These are phyloP conservation scores for Erythrocercus mccallii DNA, from an alignment of 2,113 vertebrate genomes.

Conservation along the genomic window DNA sequence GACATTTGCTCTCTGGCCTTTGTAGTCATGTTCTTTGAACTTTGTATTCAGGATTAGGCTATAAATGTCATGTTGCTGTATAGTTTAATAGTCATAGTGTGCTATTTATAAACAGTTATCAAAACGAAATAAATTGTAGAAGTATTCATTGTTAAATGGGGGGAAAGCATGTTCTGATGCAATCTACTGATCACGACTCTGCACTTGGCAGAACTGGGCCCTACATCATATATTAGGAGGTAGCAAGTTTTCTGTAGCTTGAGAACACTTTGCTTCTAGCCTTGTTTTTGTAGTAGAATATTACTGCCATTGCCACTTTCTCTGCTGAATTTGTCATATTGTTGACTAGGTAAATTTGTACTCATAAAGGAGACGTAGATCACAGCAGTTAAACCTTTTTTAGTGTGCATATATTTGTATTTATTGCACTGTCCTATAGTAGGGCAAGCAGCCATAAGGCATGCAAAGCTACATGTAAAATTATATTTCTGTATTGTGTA, in stretches of 20 bases:
- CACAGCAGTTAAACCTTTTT: constrained; percentile 58
- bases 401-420: constrained; percentile 66
- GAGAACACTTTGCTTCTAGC: constrained; percentile 64
- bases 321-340: constrained; percentile 61
- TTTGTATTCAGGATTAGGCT: constrained; percentile 70
- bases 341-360: constrained; percentile 67
- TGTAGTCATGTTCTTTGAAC: constrained; percentile 64
- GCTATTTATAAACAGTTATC: constrained; percentile 71
- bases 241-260: constrained; percentile 60
- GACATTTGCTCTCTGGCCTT: constrained; percentile 66
- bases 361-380: constrained; percentile 52
- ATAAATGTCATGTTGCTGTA: constrained; percentile 61
- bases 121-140: constrained; percentile 61
- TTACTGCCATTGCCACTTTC: constrained; percentile 58
- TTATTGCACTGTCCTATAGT: constrained; percentile 69
- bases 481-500: constrained; percentile 62
- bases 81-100: constrained; percentile 66
- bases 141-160: constrained; percentile 63
- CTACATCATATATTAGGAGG: constrained; percentile 45
- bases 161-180: constrained; percentile 62
- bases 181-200: constrained; percentile 36
- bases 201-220: constrained; percentile 28
- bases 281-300: constrained; percentile 64
- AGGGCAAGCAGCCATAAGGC: constrained; percentile 56
- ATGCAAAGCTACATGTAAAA: constrained; percentile 51